Evolutionary conservation across 2,797 vertebrate species (phyloP).

Genomic region (Pangasius mekongensis): DNA sequence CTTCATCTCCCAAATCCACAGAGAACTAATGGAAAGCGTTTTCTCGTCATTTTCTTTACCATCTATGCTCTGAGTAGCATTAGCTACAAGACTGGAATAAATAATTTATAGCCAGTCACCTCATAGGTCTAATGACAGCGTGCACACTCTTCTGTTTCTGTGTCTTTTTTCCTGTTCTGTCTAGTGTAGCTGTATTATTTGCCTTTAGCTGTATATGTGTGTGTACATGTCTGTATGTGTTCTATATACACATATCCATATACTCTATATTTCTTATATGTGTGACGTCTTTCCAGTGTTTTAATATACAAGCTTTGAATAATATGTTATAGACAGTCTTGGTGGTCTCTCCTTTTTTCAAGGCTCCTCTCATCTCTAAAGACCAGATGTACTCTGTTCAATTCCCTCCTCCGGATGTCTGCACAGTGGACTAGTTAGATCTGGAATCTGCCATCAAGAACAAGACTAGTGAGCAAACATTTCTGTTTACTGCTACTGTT

Average conservation of each 20-base stretch:
- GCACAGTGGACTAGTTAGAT: slow-evolving; percentile 42
- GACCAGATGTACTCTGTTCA: slow-evolving; percentile 46
- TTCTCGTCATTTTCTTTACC: slow-evolving; percentile 44
- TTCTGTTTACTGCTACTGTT: slow-evolving; percentile 41
- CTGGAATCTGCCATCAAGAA: slow-evolving; percentile 39
- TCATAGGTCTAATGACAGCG: slow-evolving; percentile 54
- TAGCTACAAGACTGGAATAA: slow-evolving; percentile 51
- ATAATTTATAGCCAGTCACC: slow-evolving; percentile 55
- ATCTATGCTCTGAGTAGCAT: slow-evolving; percentile 31
- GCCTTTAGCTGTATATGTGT: not conserved
- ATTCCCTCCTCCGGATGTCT: slow-evolving; percentile 51
- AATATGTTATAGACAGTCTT: not conserved
- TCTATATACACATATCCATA: not conserved
- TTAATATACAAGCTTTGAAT: not conserved
- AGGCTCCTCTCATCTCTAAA: slow-evolving; percentile 39
- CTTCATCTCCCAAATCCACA: slow-evolving; percentile 11
- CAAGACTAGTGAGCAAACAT: slow-evolving; percentile 38
- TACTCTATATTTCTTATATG: not conserved
- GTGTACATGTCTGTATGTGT: not conserved
- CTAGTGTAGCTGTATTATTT: not conserved
- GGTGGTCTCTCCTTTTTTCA: slow-evolving; percentile 5
- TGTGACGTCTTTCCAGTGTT: not conserved
- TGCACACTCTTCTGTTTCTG: slow-evolving; percentile 9
- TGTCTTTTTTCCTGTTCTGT: not conserved
- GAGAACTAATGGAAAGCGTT: slow-evolving; percentile 41